phyloP scores from a whole-genome alignment of 2,113 vertebrate genomes.

The Oncorhynchus clarkii region DNA sequence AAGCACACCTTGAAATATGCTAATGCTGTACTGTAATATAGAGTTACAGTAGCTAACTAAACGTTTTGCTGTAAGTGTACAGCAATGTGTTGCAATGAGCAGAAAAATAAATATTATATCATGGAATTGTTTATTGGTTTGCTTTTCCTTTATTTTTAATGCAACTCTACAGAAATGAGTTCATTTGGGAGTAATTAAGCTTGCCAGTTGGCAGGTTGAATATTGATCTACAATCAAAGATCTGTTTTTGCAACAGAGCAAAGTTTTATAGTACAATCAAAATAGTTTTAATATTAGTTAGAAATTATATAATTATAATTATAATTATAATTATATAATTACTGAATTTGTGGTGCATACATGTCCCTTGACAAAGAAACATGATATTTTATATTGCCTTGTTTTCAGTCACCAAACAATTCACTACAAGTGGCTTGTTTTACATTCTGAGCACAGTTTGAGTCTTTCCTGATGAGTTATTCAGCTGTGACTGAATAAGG shows the following conservation, averaged over 20 bases:
- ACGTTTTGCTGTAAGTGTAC: no score
- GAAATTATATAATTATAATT: neutral
- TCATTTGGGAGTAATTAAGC: no score
- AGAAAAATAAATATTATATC: neutral
- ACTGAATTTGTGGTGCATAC: neutral
- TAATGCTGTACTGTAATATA: no score
- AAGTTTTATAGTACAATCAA: neutral
- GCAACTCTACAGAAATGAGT: no score
- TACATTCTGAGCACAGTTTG: neutral
- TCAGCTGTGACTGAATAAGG: neutral
- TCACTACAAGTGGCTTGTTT: neutral
- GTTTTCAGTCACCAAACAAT: neutral
- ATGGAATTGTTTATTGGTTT: neutral
- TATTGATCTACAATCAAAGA: neutral
- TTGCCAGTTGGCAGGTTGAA: neutral
- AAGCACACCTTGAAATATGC: no score
- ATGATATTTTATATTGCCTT: neutral
- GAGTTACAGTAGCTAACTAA: no score
- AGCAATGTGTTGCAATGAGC: no score
- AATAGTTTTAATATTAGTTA: neutral
- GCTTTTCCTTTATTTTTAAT: neutral
- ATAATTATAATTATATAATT: no score
- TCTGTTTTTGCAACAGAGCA: neutral
- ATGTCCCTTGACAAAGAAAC: neutral
- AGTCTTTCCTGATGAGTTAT: neutral